Base-by-base conservation (phyloP, 2,888 invertebrate species). In the Himalopsyche tibetana region DNA sequence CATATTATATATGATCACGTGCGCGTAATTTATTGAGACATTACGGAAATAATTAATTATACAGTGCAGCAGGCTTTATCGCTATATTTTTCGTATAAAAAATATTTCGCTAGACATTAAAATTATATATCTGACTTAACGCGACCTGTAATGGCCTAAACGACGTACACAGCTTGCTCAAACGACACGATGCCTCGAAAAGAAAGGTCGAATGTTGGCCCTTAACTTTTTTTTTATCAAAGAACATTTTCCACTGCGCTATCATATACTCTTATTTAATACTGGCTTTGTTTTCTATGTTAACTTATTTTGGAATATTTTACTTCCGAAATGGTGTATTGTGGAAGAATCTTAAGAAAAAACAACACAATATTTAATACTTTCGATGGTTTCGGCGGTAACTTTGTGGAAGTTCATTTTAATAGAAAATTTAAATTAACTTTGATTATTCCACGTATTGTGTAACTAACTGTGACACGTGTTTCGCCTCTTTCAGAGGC, bases 191-290 rank as follows among this genome's bases (percentile, higher is more conserved):
- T 19, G 63, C 80, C 40, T 80, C 80, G 28, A 36, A 36, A 17
- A 80, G 80, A 28, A 63, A 80, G 80, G 80, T 80, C 80, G 8
- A 80, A 80, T 80, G 38, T 15, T n/a, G n/a, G 80, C 80, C 80
- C 42, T 40, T 17, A 80, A 80, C 63, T 17, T 36, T 79, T 56
- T 38, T 80, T 38, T 80, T 40, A 80, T 80, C 80, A 42, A 38
- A 17, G 40, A 80, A 42, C 8, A 80, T 80, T 80, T 80, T 42
- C 80, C 80, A 36, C 38, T 12, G 19, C 63, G 11, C 28, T 63
- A 8, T 28, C 63, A 63, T 63, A 28, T 19, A 63, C 8, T 51
- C 12, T 11, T 51, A 51, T 51, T 51, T 51, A 3, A 6, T 9
- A 51, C 12, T 15, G 15, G 51, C 15, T 51, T 15, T 15, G 12